Base-by-base conservation (phyloP, 2,888 invertebrate genomes). In the Metacarcinus magister region DNA sequence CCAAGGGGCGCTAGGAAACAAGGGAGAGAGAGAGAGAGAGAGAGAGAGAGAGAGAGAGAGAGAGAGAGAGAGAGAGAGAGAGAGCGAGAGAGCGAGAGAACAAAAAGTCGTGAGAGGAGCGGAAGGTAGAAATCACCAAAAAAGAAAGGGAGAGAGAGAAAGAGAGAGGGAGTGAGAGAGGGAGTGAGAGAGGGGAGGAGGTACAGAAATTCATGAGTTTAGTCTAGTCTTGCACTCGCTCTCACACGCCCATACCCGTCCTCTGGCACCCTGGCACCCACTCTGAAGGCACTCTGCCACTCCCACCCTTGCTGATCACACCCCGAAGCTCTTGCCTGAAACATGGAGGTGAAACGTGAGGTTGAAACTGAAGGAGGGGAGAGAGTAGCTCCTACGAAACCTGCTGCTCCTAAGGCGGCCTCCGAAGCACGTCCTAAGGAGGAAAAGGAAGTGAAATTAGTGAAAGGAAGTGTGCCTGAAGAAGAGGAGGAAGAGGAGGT, bases 1-100 rank as follows among this genome's bases (percentile, higher is more conserved):
- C 43, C 46, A 91, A 46, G 44, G 43, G 32, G 43, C 43, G 44
- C 43, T n/a, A 46, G 46, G 23, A 32, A 46, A 44, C 28, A 39
- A 48, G 10, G 8, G 43, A 43, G 91, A 91, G 39, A 44, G 91
- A 44, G 91, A 46, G 46, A n/a, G 91, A 91, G 44, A 91, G 44
- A 44, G 91, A 44, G 91, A 39, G 91, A 91, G 91, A 91, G 91
- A 91, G 89, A 89, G 91, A 91, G 54, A 54, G 54, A 54, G 54
- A 54, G 54, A 92, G 44, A 46, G 92, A 46, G 92, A 48, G 54
- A 32, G 92, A 92, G 48, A 92, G 48, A 44, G 92, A 46, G 92
- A 43, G 92, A 92, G 92, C 46, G 92, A 92, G 90, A 90, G 92
- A 92, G 92, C 46, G 92, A 44, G 46, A 44, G 46, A 16, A 28